Percentiles rank a stretch among this genome's conserved stretches.
These are phyloP conservation scores for Lithobates pipiens DNA, from an alignment of 2,797 vertebrate genomes.

Conservation along the genomic window DNA sequence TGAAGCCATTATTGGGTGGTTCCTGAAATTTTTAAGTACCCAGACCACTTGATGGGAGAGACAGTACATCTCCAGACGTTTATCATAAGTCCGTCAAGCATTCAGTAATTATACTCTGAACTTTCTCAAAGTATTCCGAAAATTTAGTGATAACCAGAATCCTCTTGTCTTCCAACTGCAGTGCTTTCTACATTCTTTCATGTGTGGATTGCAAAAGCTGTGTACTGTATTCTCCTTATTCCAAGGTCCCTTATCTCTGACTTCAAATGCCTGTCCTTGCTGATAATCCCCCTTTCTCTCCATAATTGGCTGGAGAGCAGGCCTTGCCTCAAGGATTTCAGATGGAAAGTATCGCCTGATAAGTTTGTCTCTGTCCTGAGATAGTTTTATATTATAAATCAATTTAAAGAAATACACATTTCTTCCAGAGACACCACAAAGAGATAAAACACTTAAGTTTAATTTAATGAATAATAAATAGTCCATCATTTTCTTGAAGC, in stretches of 20 bases:
- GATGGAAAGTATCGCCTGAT: constrained; percentile 38
- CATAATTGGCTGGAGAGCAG: constrained; percentile 30
- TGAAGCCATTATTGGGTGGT: background rate
- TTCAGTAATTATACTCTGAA: constrained; percentile 35
- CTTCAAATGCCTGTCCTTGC: constrained; percentile 34
- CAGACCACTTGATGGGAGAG: background rate
- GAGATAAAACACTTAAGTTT: constrained; percentile 23
- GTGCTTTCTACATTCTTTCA: constrained; percentile 39
- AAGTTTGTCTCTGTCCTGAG: constrained; percentile 31
- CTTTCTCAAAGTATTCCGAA: constrained; percentile 30
- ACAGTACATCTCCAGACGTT: background rate
- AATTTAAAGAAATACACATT: constrained; percentile 22
- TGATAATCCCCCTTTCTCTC: constrained; percentile 43
- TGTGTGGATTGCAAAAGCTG: constrained; percentile 15
- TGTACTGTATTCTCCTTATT: constrained; percentile 41
- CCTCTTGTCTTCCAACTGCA: constrained; percentile 22
- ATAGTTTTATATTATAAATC: constrained; percentile 39
- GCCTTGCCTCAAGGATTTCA: constrained; percentile 27
- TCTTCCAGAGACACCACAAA: constrained; percentile 26
- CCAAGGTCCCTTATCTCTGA: constrained; percentile 32
- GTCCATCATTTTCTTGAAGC: background rate
- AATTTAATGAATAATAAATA: constrained; percentile 21
- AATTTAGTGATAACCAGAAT: constrained; percentile 42
- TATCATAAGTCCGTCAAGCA: constrained; percentile 1
- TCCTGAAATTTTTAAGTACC: background rate